Evolutionary conservation across 2,888 invertebrate genomes (phyloP), one percentile per base, ranked within the genome.

Genomic region (Julus scandinavius): DNA sequence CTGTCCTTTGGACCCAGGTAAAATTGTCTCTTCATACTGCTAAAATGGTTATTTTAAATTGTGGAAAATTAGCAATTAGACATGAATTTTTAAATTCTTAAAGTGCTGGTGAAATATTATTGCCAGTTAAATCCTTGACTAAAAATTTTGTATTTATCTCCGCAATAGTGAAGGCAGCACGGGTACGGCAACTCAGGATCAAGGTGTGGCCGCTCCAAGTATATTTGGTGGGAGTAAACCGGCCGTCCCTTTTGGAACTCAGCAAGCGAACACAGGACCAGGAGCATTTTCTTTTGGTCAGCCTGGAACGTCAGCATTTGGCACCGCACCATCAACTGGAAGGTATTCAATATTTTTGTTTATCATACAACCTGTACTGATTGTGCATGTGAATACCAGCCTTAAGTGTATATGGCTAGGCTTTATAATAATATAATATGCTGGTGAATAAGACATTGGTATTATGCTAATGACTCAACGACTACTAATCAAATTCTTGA

Each of bases 181-280:
- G 1, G 45, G 84, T 7, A 6, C 84, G 4, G 45, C 40, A 72
- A 72, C 20, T 15, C 38, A 40, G 0, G 83, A 83, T 3, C 40
- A 29, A 3, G 20, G 13, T n/a, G 13, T n/a, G 7, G n/a, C 40
- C 45, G 5, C 86, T 86, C 50, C 29, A 17, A 86, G 86, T n/a
- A 86, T 86, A 84, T 84, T 84, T 38, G 84, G 84, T 7, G 84
- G 84, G 38, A 38, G 84, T 17, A 84, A 84, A 17, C 84, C 84
- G n/a, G 63, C n/a, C 63, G 20, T n/a, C n/a, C n/a, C 63, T 38
- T 85, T 85, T 38, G 85, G 40, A 17, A 38, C 85, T 6, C 85
- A 85, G 38, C 49, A 2, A 17, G 38, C 50, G 50, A 29, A 29
- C 29, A 29, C 29, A 29, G 86, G 2, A 1, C 45, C 17, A 15